Base-by-base conservation (phyloP, 2,888 invertebrate genomes). In the Horisme vitalbata region DNA sequence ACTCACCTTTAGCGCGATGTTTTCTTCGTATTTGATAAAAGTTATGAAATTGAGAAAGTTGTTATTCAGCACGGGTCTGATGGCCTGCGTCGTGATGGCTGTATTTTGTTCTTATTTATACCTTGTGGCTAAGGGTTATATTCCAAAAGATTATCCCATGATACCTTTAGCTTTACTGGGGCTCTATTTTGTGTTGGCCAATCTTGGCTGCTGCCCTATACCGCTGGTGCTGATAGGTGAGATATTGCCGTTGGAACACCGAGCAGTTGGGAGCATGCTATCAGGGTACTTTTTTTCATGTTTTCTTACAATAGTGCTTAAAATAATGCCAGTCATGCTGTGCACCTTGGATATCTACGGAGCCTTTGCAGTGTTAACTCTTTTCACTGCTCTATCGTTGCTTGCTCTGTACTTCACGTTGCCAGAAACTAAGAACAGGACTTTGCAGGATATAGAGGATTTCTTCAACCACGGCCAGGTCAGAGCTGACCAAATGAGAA, bases 191-290 rank as follows among this genome's bases (percentile, higher is more conserved):
- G 59, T 80, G 10, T 45, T 82, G 10, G 65, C 65, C 0, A 85
- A 82, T 52, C 64, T 83, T 14, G 84, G 83, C 1, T 77, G 80
- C 37, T 71, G 77, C 4, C 71, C 79, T 0, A 77, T 84, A 36
- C 76, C 83, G 1, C 44, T 80, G 9, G 71, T 75, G 2, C 62
- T 84, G 6, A 46, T 79, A 10, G 84, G 84, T 0, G 84, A 84
- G 55, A 47, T 84, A 2, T 79, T 77, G 28, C 83, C 84, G 0
- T 61, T 84, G 26, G 69, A 63, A 0, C 78, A 83, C 38, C 72
- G 75, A 57, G 75, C 72, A 4, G 65, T 66, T 1, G 83, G 81
- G 0, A 63, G 72, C 6, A 52, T 68, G 0, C 49, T 69, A 0
- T 55, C 68, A 0, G 81, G 83, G 0, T 41, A 68, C 0, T 45